These are phyloP conservation scores for Zingel zingel DNA, from an alignment of 2,113 vertebrate genomes.

Conservation along the genomic window DNA sequence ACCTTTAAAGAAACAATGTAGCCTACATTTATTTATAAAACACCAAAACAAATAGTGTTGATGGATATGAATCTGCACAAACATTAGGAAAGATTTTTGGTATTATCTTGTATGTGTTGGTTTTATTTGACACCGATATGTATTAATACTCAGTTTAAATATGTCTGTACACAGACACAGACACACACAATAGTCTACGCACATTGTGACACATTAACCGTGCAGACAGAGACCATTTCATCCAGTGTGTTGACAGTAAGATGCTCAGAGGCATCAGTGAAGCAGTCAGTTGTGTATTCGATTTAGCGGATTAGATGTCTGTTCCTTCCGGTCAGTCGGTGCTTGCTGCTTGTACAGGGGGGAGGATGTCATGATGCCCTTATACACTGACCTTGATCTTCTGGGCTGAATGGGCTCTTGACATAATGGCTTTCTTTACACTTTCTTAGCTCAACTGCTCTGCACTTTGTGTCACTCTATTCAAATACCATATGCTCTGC, in stretches of 20 bases:
- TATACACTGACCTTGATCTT: constrained; percentile 69
- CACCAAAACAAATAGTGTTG: neutral
- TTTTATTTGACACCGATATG: neutral
- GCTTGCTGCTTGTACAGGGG: constrained; percentile 18
- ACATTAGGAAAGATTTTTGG: neutral
- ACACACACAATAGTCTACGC: neutral
- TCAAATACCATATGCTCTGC: neutral
- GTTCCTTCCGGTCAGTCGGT: constrained; percentile 49
- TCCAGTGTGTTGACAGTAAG: constrained; percentile 19
- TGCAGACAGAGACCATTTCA: neutral
- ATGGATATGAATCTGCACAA: constrained; percentile 8
- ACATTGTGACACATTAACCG: neutral
- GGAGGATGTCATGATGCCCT: constrained; percentile 66
- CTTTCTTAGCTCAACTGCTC: constrained; percentile 9
- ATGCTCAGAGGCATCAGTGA: constrained; percentile 39
- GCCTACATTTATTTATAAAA: neutral
- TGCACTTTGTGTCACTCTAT: neutral
- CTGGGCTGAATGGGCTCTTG: constrained; percentile 53
- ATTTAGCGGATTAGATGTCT: constrained; percentile 56
- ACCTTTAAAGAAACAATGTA: neutral
- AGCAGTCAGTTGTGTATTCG: constrained; percentile 48
- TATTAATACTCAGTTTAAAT: neutral
- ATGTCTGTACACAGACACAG: neutral
- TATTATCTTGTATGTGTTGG: neutral
- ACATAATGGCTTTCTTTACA: constrained; percentile 33